phyloP scores from a whole-genome alignment of 2,797 vertebrate species.

The Molothrus ater region DNA sequence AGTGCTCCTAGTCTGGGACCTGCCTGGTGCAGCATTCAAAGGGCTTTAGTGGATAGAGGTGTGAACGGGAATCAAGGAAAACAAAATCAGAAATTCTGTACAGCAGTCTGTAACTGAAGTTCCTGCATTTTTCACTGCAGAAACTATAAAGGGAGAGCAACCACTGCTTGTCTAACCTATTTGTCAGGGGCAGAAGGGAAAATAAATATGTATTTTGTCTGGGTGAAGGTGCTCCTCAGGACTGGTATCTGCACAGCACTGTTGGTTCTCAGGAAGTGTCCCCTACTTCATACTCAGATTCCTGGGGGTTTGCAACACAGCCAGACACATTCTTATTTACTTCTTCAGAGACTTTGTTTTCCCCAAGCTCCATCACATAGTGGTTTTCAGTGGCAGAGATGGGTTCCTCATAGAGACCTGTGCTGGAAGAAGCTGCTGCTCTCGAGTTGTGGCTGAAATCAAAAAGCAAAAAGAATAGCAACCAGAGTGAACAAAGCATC shows the following conservation, averaged over 20 bases:
- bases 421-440: background rate
- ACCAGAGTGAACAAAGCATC: background rate
- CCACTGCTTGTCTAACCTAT: background rate
- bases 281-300: slow-evolving; percentile 30
- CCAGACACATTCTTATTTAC: background rate
- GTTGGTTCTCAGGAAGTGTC: background rate
- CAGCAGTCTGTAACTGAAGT: background rate
- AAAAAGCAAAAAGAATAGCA: background rate
- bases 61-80: background rate
- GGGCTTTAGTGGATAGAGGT: background rate
- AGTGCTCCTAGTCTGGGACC: background rate
- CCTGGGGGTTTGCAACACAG: background rate
- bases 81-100: background rate
- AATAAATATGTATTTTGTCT: background rate
- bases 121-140: background rate
- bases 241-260: background rate
- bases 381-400: background rate
- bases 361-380: background rate
- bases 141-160: background rate
- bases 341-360: background rate
- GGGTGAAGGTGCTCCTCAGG: background rate
- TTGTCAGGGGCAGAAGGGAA: background rate
- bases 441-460: background rate
- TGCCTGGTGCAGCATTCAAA: background rate
- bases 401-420: background rate